These are phyloP conservation scores for Liparis tanakae DNA, from an alignment of 2,797 vertebrate genomes.

Conservation along the genomic window DNA sequence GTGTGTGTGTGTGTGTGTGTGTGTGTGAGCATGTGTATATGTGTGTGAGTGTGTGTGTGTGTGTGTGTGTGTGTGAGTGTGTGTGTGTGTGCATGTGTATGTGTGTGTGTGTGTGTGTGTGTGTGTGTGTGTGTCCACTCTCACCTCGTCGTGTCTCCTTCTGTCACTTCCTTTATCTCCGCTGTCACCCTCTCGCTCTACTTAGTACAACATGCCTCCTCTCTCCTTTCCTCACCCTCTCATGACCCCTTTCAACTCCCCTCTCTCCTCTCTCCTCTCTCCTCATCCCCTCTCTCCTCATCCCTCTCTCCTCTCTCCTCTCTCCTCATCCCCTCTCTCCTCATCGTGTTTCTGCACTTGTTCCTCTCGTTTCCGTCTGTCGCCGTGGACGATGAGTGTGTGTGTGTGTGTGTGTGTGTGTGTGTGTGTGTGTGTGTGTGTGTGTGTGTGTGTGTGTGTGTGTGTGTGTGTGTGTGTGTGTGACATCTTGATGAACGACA, in stretches of 20 bases:
- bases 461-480: slow-evolving; percentile 14
- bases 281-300: too few species aligned
- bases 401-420: slow-evolving; percentile 3
- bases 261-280: not conserved
- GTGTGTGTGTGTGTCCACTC: slow-evolving; percentile 25
- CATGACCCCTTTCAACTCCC: not conserved
- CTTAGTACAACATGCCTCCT: not conserved
- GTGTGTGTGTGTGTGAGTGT: slow-evolving; percentile 2
- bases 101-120: too few species aligned
- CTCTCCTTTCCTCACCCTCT: not conserved
- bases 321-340: too few species aligned
- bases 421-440: slow-evolving; percentile 4
- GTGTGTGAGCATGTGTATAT: too few species aligned
- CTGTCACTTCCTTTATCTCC: slow-evolving; percentile 19
- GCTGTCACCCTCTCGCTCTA: not conserved
- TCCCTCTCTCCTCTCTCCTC: too few species aligned
- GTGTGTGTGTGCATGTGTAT: too few species aligned
- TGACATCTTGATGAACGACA: slow-evolving; percentile 52
- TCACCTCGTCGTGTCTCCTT: slow-evolving; percentile 5
- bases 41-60: not conserved
- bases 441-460: not conserved
- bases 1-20: not conserved
- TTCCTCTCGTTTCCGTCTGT: not conserved
- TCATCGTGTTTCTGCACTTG: not conserved
- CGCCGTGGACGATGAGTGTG: too few species aligned